Evolutionary conservation across 2,113 vertebrate genomes (phyloP).

Genomic region (Peromyscus californicus): DNA sequence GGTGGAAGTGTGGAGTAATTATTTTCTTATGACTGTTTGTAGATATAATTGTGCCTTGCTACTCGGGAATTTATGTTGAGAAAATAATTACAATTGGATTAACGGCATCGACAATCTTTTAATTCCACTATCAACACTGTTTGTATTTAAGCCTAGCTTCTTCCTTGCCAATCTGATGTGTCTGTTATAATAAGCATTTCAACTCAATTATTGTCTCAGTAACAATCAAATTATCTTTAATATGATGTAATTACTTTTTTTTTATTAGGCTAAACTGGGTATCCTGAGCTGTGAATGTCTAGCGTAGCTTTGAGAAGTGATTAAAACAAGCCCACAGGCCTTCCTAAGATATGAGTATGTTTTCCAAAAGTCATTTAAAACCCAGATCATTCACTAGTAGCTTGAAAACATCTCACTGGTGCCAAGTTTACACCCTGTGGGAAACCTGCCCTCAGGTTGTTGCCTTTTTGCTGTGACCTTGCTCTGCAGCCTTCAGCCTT

Average conservation of each 20-base stretch:
- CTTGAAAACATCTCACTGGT: background rate
- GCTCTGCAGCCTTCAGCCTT: accelerated
- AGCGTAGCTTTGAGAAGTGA: conserved; percentile 69
- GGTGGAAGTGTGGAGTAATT: conserved; percentile 52
- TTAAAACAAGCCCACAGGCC: conserved; percentile 69
- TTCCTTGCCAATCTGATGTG: conserved; percentile 76
- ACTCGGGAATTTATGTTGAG: conserved; percentile 68
- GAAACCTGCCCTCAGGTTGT: background rate
- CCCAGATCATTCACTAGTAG: background rate
- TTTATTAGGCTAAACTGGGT: conserved; percentile 72
- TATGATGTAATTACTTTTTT: conserved; percentile 83
- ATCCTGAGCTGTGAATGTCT: conserved; percentile 58
- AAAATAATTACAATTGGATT: conserved; percentile 75
- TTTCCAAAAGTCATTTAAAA: conserved; percentile 15
- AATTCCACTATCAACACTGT: conserved; percentile 71
- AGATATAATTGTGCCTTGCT: conserved; percentile 65
- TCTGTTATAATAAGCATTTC: conserved; percentile 79
- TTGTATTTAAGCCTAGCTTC: conserved; percentile 68
- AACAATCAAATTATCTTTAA: conserved; percentile 85
- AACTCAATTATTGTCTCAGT: conserved; percentile 81
- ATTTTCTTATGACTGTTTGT: conserved; percentile 73
- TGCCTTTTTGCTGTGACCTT: accelerated
- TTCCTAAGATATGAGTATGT: background rate
- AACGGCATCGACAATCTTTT: conserved; percentile 71
- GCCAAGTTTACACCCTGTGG: background rate